phyloP scores from a whole-genome alignment of 2,797 vertebrate species.

The Fringilla coelebs region DNA sequence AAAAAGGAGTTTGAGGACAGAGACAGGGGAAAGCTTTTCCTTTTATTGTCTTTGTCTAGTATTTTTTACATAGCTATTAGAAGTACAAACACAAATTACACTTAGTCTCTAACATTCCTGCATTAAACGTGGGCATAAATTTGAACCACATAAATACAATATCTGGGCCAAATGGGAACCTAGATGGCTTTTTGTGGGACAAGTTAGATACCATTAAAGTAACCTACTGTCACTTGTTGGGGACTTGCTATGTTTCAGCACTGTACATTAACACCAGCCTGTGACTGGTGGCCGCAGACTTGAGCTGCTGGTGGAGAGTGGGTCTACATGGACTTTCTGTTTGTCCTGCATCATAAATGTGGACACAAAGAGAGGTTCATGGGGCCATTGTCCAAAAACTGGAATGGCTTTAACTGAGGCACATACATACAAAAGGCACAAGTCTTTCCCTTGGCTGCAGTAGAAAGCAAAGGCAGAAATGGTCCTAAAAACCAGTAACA shows the following conservation, averaged over 20 bases:
- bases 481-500: not conserved
- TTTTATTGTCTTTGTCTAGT: conserved; percentile 76
- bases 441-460: not conserved
- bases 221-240: not conserved
- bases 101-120: conserved; percentile 24
- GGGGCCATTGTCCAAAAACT: not conserved
- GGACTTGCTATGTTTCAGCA: not conserved
- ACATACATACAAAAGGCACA: not conserved
- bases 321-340: not conserved
- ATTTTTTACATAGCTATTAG: conserved; percentile 71
- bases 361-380: not conserved
- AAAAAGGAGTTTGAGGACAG: conserved; percentile 76
- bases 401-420: not conserved
- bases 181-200: not conserved
- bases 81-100: conserved; percentile 63
- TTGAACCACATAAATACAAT: not conserved
- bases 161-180: not conserved
- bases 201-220: not conserved
- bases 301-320: not conserved
- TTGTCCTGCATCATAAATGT: not conserved
- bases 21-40: conserved; percentile 77
- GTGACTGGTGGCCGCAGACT: not conserved
- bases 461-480: not conserved
- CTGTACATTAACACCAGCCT: not conserved
- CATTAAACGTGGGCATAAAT: not conserved